Evolutionary conservation across 2,113 vertebrate species (phyloP), one percentile per base, ranked within the genome.

Genomic region (Coptodon bakossiorum): DNA sequence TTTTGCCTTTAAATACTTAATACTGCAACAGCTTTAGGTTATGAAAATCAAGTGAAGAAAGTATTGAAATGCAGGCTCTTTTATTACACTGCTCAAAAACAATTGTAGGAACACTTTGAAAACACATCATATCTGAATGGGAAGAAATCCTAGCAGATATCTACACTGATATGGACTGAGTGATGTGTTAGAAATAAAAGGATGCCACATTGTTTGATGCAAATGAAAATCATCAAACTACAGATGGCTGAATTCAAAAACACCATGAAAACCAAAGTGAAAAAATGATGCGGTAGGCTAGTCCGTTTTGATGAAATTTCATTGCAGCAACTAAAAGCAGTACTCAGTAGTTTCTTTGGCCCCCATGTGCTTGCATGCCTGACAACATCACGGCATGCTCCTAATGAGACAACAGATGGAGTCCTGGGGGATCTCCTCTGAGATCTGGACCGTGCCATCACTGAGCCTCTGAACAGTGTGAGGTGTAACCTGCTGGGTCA

Each of bases 1-100:
- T 76, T 27, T 76, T 76, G 14, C 0, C 13, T 73, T 17, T 73
- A 22, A 73, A 27, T 45, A 17, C 66, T 81, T 50, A 36, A 53
- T n/a, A 73, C 13, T 45, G 14, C 22, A 29, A 73, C 22, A 73
- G 13, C 48, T 27, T 53, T 78, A 29, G 78, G 78, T 82, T 88
- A 79, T 89, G 83, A 90, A 89, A 82, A 92, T 93, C 43, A 82
- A 87, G 94, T 91, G 89, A 82, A 90, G 89, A 94, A 91, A 54
- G 34, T 63, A 90, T 92, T 89, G 84, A 94, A 90, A 93, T 92
- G 84, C 81, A 85, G 86, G 91, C 86, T 63, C 29, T 86, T 91
- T 90, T 50, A 61, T 84, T 22, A 12, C 29, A 63, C 17, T 63
- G 31, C 59, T 36, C 59, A 36, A 63, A 34, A 31, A 31, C 3